These are phyloP conservation scores for Drosophila eugracilis DNA, from an alignment of 1,140 invertebrate genomes.

Conservation along the genomic window DNA sequence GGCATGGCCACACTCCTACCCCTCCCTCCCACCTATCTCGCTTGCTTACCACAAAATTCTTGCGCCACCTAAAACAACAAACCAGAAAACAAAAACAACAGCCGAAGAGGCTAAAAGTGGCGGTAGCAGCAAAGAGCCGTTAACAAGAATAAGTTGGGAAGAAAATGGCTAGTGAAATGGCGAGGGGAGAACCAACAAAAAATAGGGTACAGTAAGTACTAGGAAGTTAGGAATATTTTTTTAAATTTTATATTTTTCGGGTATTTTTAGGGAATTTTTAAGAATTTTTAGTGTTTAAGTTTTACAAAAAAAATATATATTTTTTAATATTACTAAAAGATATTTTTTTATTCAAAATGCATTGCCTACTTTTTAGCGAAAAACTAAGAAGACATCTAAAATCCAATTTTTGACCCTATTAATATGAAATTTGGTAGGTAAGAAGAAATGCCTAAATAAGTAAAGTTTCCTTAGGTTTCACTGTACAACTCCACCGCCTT, in stretches of 20 bases:
- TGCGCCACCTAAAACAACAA: slow-evolving; percentile 68
- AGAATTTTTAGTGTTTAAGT: no score
- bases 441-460: no score
- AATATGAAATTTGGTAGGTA: no score
- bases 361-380: no score
- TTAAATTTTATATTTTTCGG: no score
- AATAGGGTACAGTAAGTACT: slow-evolving; percentile 12
- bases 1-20: background rate
- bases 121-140: slow-evolving; percentile 71
- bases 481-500: slow-evolving; percentile 14
- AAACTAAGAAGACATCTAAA: no score
- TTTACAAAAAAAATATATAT: no score
- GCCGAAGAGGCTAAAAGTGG: slow-evolving; percentile 42
- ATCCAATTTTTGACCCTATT: no score
- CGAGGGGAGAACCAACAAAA: slow-evolving; percentile 15
- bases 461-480: background rate
- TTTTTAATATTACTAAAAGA: no score
- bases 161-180: slow-evolving; percentile 35
- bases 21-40: background rate
- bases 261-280: no score
- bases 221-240: no score
- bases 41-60: slow-evolving; percentile 24
- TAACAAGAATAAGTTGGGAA: slow-evolving; percentile 73
- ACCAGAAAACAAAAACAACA: slow-evolving; percentile 34
- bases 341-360: no score